Evolutionary conservation across 2,113 vertebrate genomes (phyloP).

Genomic region (Scalopus aquaticus): DNA sequence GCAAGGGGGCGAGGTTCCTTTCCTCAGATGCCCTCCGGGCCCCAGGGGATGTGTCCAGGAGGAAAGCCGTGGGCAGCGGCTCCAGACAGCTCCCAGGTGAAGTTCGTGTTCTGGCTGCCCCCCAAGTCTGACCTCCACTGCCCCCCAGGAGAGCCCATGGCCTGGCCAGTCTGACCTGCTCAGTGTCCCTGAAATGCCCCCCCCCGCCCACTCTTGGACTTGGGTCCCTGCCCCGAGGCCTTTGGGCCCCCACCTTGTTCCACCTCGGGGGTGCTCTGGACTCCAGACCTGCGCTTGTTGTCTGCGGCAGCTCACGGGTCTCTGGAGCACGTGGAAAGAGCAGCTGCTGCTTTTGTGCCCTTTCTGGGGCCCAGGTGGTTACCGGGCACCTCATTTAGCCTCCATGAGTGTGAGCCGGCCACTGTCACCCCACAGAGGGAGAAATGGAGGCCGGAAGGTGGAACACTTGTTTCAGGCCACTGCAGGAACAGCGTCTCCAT

Average conservation of each 20-base stretch:
- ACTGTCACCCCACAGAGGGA: neutral
- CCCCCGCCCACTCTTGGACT: too few species aligned
- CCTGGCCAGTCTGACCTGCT: too few species aligned
- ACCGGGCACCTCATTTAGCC: neutral
- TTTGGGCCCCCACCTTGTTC: neutral
- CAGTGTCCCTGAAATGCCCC: too few species aligned
- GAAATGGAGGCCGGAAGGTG: neutral
- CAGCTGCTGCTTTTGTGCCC: neutral
- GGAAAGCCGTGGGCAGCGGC: neutral
- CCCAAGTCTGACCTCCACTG: too few species aligned
- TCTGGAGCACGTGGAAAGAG: neutral
- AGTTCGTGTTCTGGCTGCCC: too few species aligned
- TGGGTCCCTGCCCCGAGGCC: neutral
- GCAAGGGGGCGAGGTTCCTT: neutral
- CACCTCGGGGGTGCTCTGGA: neutral
- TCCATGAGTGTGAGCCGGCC: rapidly evolving
- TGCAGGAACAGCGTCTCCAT: rapidly evolving
- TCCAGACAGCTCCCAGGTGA: too few species aligned
- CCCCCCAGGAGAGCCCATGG: too few species aligned
- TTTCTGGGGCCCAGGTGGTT: neutral
- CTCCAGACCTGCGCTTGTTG: neutral
- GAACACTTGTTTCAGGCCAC: neutral
- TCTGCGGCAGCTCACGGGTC: too few species aligned
- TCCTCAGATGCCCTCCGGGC: neutral
- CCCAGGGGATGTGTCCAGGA: neutral